Base-by-base conservation (phyloP, 2,113 vertebrate species). In the Grammomys dolichurus region DNA sequence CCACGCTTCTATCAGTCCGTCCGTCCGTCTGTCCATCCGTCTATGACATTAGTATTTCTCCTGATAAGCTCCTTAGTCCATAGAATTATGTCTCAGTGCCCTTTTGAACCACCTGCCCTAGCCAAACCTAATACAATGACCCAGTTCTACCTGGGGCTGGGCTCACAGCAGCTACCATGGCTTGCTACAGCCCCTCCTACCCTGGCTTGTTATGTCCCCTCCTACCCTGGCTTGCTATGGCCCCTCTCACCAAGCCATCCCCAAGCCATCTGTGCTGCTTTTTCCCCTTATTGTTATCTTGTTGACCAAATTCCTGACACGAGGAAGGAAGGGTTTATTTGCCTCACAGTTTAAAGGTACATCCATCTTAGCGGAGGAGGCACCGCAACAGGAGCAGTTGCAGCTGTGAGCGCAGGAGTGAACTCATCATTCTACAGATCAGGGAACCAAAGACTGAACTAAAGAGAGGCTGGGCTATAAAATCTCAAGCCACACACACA, bases 121-220 rank as follows among this genome's bases (percentile, higher is more conserved):
- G 28, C 24, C 56, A 84, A 82, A 63, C 13, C 56, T 40, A 82
- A 82, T 26, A 28, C 22, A 43, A 43, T 5, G 13, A 43, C n/a
- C n/a, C 17, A 3, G 24, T 16, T 46, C 26, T 51, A 22, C 8
- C 24, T 7, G 24, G 4, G 2, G 3, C 36, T 20, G 28, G 6
- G 26, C 36, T 80, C 36, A 9, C 0, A 0, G 14, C 40, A 26
- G 33, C 36, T 78, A 22, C 9, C 54, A 5, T 4, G 1, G 16
- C 24, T 65, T 4, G 46, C 7, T 20, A 56, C 7, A 13, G 33
- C 51, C 31, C 20, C 12, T 13, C 16, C 17, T 33, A 31, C 28
- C 58, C 19, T 60, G 58, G 19, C 20, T 60, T 60, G 58, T 19
- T 19, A 58, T 19, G 56, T 16, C 54, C 54, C 54, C 54, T 60